Percentiles rank a stretch among this genome's conserved stretches.
These are phyloP conservation scores for Clamator glandarius DNA, from an alignment of 2,797 vertebrate genomes.

Conservation along the genomic window DNA sequence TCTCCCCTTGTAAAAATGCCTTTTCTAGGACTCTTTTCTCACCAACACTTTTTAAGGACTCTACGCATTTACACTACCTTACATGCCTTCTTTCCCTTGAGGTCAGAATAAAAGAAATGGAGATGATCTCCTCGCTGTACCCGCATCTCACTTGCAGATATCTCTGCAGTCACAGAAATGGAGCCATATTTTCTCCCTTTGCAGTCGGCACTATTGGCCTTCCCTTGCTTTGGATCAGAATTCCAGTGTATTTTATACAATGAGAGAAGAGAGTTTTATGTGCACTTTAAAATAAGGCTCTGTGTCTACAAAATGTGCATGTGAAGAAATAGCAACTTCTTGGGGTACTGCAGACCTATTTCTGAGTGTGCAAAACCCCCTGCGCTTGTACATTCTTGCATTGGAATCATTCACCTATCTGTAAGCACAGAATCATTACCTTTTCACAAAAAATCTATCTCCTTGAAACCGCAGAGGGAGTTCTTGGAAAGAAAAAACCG, in stretches of 20 bases:
- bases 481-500: background rate
- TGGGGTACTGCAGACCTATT: background rate
- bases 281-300: background rate
- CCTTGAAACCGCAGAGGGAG: background rate
- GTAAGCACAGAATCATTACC: background rate
- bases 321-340: background rate
- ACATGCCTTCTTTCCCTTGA: background rate
- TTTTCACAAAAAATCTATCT: background rate
- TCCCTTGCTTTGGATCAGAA: background rate
- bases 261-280: background rate
- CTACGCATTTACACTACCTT: background rate
- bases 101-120: background rate
- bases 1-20: background rate
- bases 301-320: background rate
- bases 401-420: rapidly evolving
- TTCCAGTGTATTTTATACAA: background rate
- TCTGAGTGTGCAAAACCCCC: background rate
- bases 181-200: background rate
- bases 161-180: background rate
- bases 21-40: background rate
- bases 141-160: background rate
- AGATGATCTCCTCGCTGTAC: background rate
- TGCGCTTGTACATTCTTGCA: background rate
- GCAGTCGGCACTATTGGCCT: background rate
- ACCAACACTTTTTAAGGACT: background rate